Evolutionary conservation across 2,797 vertebrate species (phyloP), one percentile per base, ranked within the genome.

Genomic region (Gila robusta): DNA sequence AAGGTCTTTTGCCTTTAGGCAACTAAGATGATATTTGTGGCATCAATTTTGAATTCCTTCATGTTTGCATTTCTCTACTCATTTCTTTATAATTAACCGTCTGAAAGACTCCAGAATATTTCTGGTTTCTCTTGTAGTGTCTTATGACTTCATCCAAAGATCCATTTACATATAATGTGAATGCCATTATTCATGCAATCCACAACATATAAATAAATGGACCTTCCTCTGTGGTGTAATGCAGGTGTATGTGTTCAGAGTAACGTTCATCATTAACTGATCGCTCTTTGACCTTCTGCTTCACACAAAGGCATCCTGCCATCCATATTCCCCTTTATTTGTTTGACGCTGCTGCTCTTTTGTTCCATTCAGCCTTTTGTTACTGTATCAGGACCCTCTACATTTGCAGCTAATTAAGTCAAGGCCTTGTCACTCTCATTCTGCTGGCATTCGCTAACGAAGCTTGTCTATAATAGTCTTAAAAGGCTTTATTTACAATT

Each of bases 401-500:
- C 86, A 73, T 72, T 70, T 69, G 11, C 64, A 54, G 73, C 56
- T 82, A 79, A 87, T 88, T 52, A 82, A 35, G 28, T 77, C 72
- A 72, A 52, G 73, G 0, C 6, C 82, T 87, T 84, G 0, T 0
- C 87, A 87, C 44, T 54, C 21, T 89, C 76, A 87, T 84, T 79
- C 21, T 67, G 67, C 49, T 73, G 88, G 88, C 59, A 89, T 90
- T 69, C 8, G 56, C 69, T 89, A 91, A 91, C 41, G 56, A 92
- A 87, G 76, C 39, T 69, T 41, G 74, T 83, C 56, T 41, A 91
- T 79, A 89, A 91, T 87, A 85, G 81, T 62, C 41, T n/a, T 89
- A 41, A 62, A 49, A 59, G 87, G 62, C 52, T 52, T 59, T 76
- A 23, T 39, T 28, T 23, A 35, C 78, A 84, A 76, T 79, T 88